These are phyloP conservation scores for Bujurquina vittata DNA, from an alignment of 2,113 vertebrate genomes.

Conservation along the genomic window DNA sequence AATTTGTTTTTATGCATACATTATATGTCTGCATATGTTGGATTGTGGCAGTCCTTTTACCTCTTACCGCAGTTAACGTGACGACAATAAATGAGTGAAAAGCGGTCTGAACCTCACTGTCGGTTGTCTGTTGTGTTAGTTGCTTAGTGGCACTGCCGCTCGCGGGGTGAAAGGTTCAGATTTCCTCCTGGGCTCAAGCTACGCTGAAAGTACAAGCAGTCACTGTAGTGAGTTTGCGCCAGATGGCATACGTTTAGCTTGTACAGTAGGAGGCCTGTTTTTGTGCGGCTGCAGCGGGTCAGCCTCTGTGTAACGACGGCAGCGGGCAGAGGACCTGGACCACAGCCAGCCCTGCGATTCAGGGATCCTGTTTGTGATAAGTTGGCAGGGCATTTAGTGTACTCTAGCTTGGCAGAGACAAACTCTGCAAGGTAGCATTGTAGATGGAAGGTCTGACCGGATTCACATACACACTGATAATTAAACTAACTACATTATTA, in stretches of 20 bases:
- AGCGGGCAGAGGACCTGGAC: conserved; percentile 39
- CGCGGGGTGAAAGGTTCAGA: conserved; percentile 8
- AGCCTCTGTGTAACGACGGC: conserved; percentile 3
- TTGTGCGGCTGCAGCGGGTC: conserved; percentile 34
- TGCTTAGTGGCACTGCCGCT: not conserved
- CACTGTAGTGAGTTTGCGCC: conserved; percentile 19
- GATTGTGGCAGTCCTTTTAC: not conserved
- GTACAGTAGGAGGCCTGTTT: conserved; percentile 65
- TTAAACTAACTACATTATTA: not conserved
- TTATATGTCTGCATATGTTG: not conserved
- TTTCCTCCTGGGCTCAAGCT: conserved; percentile 6
- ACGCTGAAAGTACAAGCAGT: conserved; percentile 21
- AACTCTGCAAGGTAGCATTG: not conserved
- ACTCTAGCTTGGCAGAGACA: conserved; percentile 1
- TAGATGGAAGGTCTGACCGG: not conserved
- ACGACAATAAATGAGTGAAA: not conserved
- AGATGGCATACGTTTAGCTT: conserved; percentile 39
- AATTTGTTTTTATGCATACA: not conserved
- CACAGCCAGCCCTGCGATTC: conserved; percentile 29
- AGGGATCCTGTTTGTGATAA: conserved; percentile 29
- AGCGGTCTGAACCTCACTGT: not conserved
- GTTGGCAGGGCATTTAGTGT: conserved; percentile 34
- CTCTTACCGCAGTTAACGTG: not conserved
- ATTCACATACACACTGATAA: not conserved
- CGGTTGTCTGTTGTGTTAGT: not conserved